Percentiles rank a stretch among this genome's conserved stretches.
These are phyloP conservation scores for Oscheius sp. DNA, from an alignment of 2,888 invertebrate species.

Conservation along the genomic window DNA sequence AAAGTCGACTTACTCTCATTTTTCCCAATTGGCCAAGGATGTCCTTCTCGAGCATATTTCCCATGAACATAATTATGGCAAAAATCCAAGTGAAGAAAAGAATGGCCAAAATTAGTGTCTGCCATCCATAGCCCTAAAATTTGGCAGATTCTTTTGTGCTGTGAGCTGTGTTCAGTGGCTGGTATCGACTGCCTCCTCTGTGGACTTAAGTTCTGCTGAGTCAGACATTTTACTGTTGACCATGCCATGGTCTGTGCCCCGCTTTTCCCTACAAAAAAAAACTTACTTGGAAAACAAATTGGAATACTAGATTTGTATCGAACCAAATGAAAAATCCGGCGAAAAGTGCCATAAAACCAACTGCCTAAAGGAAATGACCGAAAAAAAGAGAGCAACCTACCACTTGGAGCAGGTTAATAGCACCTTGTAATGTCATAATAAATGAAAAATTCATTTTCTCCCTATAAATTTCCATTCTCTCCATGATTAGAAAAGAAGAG, in stretches of 20 bases:
- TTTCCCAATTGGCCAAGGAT: constrained; percentile 58
- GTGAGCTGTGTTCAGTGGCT: neutral
- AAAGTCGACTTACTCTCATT: constrained; percentile 43
- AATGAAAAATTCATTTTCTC: constrained; percentile 55
- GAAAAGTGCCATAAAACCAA: constrained; percentile 59
- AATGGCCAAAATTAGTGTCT: constrained; percentile 53
- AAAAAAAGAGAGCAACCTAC: constrained; percentile 24
- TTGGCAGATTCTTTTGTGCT: neutral
- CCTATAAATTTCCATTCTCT: neutral
- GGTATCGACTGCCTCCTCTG: neutral
- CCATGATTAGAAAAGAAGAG: neutral
- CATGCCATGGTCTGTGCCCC: neutral
- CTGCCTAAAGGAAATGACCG: constrained; percentile 30
- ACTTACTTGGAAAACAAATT: constrained; percentile 55
- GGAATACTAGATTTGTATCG: constrained; percentile 56
- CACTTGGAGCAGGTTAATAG: constrained; percentile 58
- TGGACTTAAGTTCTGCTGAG: too few relatives aligned
- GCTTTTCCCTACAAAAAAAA: neutral
- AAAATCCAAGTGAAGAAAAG: constrained; percentile 60
- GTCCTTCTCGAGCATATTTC: constrained; percentile 56
- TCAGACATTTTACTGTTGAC: neutral
- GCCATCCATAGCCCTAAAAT: constrained; percentile 58
- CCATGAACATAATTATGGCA: constrained; percentile 50
- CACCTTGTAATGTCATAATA: constrained; percentile 56
- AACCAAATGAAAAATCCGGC: constrained; percentile 61